A percentile compares a stretch with the other conserved stretches of the same genome.
phyloP scores from a whole-genome alignment of 2,888 invertebrate species.

The Sarcophaga carnaria region DNA sequence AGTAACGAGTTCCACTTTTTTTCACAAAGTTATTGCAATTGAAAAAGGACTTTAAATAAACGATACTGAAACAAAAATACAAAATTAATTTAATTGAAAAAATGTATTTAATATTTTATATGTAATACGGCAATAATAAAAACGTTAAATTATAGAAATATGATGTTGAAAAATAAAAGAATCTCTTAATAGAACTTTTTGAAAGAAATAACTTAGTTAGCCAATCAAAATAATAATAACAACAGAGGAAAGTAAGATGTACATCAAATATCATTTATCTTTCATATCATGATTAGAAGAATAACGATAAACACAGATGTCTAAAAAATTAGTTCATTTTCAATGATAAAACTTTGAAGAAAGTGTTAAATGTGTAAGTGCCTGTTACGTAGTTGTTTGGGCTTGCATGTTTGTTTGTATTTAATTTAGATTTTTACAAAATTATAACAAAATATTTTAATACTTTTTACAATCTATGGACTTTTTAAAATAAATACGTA shows the following conservation, averaged over 20 bases:
- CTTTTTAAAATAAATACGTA: slow-evolving; percentile 56
- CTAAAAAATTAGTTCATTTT: no score
- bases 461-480: slow-evolving; percentile 67
- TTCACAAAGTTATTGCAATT: slow-evolving; percentile 28
- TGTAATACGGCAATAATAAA: not conserved
- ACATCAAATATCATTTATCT: no score
- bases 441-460: slow-evolving; percentile 57
- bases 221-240: no score
- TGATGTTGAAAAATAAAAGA: not conserved
- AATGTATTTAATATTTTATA: no score
- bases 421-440: slow-evolving; percentile 52
- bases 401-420: slow-evolving; percentile 1
- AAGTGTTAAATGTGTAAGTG: no score
- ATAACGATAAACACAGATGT: no score
- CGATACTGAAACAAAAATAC: not conserved
- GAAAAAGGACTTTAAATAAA: not conserved
- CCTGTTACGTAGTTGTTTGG: no score
- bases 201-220: no score
- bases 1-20: slow-evolving; percentile 55
- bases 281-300: no score
- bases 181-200: no score
- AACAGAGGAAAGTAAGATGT: no score
- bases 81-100: not conserved
- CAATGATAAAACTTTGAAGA: no score
- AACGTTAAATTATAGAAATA: not conserved